Evolutionary conservation across 2,797 vertebrate genomes (phyloP).

Genomic region (Muraenolepis orangiensis): DNA sequence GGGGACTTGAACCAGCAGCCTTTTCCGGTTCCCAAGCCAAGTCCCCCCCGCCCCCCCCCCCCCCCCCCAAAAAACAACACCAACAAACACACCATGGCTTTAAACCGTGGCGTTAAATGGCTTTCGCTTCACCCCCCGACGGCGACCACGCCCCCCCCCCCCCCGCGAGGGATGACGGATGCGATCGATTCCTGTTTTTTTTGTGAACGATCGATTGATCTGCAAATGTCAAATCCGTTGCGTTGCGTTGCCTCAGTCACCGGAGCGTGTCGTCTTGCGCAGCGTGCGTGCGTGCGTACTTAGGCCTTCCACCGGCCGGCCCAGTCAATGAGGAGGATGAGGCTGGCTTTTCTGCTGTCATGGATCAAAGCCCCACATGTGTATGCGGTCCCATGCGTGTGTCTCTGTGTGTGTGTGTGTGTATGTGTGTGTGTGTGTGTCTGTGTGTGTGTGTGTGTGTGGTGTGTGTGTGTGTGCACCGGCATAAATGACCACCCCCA

Average conservation of each 20-base stretch:
- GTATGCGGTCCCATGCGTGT: conserved; percentile 7
- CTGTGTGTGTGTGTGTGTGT: not conserved
- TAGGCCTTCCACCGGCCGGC: not conserved
- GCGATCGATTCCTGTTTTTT: conserved; percentile 16
- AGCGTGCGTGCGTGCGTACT: not conserved
- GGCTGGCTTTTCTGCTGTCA: conserved; percentile 5
- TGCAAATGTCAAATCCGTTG: conserved; percentile 46
- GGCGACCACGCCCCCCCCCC: too few species aligned
- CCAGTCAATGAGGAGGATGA: not conserved
- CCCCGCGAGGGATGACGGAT: conserved; percentile 32
- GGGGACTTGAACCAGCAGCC: too few species aligned
- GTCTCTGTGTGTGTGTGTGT: too few species aligned
- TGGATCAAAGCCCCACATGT: conserved; percentile 14
- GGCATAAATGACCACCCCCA: conserved; percentile 34
- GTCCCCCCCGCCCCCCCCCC: too few species aligned
- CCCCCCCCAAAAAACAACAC: too few species aligned
- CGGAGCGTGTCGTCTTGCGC: not conserved
- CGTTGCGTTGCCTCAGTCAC: conserved; percentile 20
- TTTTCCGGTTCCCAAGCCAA: too few species aligned
- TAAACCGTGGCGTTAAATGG: too few species aligned
- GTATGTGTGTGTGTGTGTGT: conserved; percentile 21
- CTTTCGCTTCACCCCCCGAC: conserved; percentile 23
- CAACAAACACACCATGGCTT: too few species aligned
- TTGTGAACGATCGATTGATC: conserved; percentile 39
- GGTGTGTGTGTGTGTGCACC: conserved; percentile 3